Percentiles rank a stretch among this genome's conserved stretches.
Conservation (phyloP, 2,888 invertebrate genomes). For the Liodrosophila aerea region DNA sequence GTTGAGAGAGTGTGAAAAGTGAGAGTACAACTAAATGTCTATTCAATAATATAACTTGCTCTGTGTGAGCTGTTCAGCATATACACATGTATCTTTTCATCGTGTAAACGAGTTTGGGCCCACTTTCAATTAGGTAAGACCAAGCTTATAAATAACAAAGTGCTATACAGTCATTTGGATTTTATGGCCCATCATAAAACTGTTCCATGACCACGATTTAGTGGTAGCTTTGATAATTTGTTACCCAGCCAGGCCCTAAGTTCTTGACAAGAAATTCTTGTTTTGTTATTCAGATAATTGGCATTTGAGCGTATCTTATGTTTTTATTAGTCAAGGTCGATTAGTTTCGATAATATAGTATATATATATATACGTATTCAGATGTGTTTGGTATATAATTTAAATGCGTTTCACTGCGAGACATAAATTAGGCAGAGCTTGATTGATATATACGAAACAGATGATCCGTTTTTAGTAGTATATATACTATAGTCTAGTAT, state of each 20-base stretch:
- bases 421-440: conserved; percentile 49
- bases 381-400: conserved; percentile 10
- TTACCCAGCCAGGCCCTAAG: neutral
- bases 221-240: conserved; percentile 11
- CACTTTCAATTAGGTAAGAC: conserved; percentile 22
- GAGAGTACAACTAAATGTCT: no score
- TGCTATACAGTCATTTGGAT: conserved; percentile 25
- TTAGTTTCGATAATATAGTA: conserved; percentile 6
- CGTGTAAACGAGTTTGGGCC: conserved; percentile 6
- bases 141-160: conserved; percentile 23
- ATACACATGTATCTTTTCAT: neutral
- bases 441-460: conserved; percentile 37
- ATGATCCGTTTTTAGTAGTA: conserved; percentile 1
- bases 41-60: no score
- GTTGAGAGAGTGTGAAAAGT: no score
- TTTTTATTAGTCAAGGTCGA: conserved; percentile 53
- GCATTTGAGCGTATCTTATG: neutral
- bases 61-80: no score
- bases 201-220: conserved; percentile 8
- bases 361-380: no score
- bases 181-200: conserved; percentile 27
- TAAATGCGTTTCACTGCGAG: conserved; percentile 28
- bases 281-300: conserved; percentile 13
- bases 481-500: no score
- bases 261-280: conserved; percentile 42